phyloP scores from a whole-genome alignment of 2,888 invertebrate species.

The Cerceris rybyensis region DNA sequence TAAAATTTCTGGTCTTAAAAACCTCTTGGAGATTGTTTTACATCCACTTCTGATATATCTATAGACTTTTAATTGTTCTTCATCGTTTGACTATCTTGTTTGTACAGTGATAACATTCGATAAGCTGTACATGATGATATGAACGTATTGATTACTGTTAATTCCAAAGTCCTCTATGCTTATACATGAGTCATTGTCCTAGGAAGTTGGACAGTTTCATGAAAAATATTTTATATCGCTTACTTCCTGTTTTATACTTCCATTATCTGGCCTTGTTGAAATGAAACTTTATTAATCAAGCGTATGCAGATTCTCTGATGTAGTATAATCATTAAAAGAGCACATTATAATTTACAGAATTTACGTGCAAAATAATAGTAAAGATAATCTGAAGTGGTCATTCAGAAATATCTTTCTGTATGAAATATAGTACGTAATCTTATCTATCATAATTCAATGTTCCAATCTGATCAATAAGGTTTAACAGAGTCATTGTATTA shows the following conservation, averaged over 20 bases:
- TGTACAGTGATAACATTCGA: slow-evolving; percentile 54
- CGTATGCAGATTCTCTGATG: too few species aligned
- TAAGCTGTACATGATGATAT: slow-evolving; percentile 52
- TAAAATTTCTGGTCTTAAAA: background rate
- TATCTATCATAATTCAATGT: too few species aligned
- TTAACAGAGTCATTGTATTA: background rate
- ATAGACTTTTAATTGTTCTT: slow-evolving; percentile 32
- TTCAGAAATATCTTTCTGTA: too few species aligned
- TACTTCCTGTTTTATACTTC: slow-evolving; percentile 4
- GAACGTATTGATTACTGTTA: slow-evolving; percentile 47
- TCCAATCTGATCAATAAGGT: background rate
- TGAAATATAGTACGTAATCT: too few species aligned
- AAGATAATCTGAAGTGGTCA: too few species aligned
- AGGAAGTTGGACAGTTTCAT: slow-evolving; percentile 27
- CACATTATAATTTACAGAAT: too few species aligned
- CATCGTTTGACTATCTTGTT: slow-evolving; percentile 48
- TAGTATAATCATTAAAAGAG: too few species aligned
- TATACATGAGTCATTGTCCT: slow-evolving; percentile 25
- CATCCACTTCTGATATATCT: slow-evolving; percentile 12
- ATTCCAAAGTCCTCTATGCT: slow-evolving; percentile 59
- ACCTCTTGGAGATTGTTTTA: background rate
- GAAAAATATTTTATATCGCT: slow-evolving; percentile 24
- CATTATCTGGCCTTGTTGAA: too few species aligned
- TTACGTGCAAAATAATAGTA: too few species aligned
- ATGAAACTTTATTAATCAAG: too few species aligned